These are phyloP conservation scores for Dryoscopus gambensis DNA, from an alignment of 2,113 vertebrate species.

Conservation along the genomic window DNA sequence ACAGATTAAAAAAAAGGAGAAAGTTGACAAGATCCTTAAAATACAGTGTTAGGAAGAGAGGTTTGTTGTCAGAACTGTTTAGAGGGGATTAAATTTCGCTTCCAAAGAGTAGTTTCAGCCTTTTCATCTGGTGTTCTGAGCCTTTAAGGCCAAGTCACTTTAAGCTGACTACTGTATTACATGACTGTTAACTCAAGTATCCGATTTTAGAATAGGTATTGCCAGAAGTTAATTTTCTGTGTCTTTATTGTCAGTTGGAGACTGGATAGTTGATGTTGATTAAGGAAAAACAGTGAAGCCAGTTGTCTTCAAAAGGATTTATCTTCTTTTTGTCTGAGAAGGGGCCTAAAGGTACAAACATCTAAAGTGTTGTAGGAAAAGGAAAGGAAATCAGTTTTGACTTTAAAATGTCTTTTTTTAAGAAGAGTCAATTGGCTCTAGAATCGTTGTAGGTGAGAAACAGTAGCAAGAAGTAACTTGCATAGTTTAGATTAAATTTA, in stretches of 20 bases:
- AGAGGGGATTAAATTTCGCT: constrained; percentile 43
- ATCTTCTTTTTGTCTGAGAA: neutral
- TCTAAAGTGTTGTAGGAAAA: neutral
- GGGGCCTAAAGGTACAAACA: neutral
- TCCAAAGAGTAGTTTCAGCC: neutral
- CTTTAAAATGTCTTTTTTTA: neutral
- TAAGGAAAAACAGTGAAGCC: neutral
- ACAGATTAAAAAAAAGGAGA: neutral
- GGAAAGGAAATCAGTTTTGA: neutral
- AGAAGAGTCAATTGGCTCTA: neutral
- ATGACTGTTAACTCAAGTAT: neutral
- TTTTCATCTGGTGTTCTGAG: constrained; percentile 34
- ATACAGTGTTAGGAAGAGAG: neutral
- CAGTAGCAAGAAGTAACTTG: neutral
- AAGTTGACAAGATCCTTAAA: constrained; percentile 23
- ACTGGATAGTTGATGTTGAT: neutral
- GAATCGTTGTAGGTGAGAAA: neutral
- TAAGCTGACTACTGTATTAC: neutral
- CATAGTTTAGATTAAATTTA: neutral
- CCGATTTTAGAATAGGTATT: neutral
- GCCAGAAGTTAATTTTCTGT: neutral
- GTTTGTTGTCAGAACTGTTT: constrained; percentile 46
- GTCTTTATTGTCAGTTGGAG: neutral
- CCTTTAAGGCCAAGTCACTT: constrained; percentile 26
- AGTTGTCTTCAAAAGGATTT: neutral